Evolutionary conservation across 1,140 invertebrate species (phyloP).

Genomic region (Ephestia elutella): DNA sequence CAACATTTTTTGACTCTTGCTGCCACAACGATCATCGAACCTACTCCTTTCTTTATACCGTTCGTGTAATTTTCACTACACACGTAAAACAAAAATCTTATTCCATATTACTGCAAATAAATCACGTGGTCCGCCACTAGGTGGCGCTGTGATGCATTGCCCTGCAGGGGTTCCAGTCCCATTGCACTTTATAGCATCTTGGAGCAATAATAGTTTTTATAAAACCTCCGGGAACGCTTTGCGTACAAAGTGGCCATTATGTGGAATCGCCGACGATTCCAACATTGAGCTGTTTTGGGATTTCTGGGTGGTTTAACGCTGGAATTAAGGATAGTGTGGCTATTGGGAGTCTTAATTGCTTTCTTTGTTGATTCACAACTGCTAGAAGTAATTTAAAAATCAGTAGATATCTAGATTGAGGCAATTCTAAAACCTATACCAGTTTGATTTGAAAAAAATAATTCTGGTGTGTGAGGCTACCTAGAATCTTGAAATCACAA

Average conservation of each 20-base stretch:
- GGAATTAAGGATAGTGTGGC: not conserved
- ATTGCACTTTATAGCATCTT: not conserved
- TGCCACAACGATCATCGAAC: too few relatives aligned
- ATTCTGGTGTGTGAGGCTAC: too few relatives aligned
- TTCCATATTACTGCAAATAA: not conserved
- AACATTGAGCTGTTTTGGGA: too few relatives aligned
- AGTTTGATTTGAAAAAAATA: too few relatives aligned
- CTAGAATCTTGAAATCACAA: too few relatives aligned
- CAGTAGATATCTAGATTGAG: too few relatives aligned
- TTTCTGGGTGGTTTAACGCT: not conserved
- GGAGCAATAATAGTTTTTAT: slow-evolving; percentile 1
- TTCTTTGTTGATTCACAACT: not conserved
- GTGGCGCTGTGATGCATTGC: slow-evolving; percentile 7
- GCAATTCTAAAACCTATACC: too few relatives aligned
- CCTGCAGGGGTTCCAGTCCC: not conserved
- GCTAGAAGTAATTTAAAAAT: too few relatives aligned
- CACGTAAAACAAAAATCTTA: not conserved
- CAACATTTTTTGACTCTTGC: too few relatives aligned
- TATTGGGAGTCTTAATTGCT: not conserved
- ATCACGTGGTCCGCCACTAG: slow-evolving; percentile 2
- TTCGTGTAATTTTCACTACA: not conserved
- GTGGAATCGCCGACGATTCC: too few relatives aligned
- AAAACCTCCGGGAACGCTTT: not conserved
- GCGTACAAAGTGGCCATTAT: not conserved
- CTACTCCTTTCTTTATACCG: too few relatives aligned